Percentiles rank a stretch among this genome's conserved stretches.
phyloP scores from a whole-genome alignment of 2,888 invertebrate genomes.

The Metacarcinus magister region DNA sequence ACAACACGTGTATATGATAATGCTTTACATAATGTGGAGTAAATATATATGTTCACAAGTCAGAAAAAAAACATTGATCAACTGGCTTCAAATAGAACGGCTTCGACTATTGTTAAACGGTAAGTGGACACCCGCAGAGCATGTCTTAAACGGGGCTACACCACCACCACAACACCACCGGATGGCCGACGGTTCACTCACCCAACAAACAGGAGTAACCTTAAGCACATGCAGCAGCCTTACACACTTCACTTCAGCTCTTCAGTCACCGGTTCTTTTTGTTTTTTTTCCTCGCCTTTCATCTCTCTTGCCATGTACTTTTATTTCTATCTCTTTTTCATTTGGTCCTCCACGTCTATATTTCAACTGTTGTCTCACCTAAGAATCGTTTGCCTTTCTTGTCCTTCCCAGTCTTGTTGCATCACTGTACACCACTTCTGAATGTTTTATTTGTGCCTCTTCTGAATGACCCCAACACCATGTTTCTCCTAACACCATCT shows the following conservation, averaged over 20 bases:
- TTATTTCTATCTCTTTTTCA: background rate
- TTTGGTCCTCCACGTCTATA: background rate
- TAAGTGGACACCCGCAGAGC: too few relatives aligned
- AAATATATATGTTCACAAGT: too few relatives aligned
- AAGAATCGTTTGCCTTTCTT: too few relatives aligned
- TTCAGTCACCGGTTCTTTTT: background rate
- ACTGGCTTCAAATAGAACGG: background rate
- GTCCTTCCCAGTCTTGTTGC: background rate
- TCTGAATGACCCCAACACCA: background rate
- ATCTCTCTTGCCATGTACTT: background rate
- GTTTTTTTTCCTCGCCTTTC: background rate
- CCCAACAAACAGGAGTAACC: constrained; percentile 12
- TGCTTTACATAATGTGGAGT: too few relatives aligned
- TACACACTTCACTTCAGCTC: background rate
- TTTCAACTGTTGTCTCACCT: background rate
- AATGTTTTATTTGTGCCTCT: too few relatives aligned
- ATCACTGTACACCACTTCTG: background rate
- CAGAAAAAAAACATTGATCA: too few relatives aligned
- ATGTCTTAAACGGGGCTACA: too few relatives aligned
- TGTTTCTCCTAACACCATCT: background rate
- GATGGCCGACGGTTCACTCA: background rate
- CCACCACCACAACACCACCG: background rate
- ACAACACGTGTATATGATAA: too few relatives aligned
- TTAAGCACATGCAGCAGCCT: background rate
- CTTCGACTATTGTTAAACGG: background rate